Evolutionary conservation across 2,888 invertebrate species (phyloP), one percentile per base, ranked within the genome.

Genomic region (Drosophila antonietae): DNA sequence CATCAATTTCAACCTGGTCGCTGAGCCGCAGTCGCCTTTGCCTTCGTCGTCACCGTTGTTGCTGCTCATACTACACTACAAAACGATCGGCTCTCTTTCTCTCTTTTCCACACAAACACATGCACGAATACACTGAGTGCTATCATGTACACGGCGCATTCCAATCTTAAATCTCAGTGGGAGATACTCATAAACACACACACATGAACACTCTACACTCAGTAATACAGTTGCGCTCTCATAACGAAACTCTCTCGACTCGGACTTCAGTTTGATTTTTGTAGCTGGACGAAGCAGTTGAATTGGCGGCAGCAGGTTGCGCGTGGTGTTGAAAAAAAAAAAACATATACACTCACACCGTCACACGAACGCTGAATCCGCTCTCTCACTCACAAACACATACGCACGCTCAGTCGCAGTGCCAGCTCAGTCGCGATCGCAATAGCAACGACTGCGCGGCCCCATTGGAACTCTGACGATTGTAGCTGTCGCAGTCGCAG

Each of bases 281-380:
- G 89, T 89, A 83, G 89, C 89, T 88, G 90, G 90, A 83, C 88
- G 88, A 87, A 89, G 80, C 90, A 87, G 90, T 86, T 80, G 83
- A 79, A 64, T 68, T 73, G 65, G 68, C 81, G 65, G 69, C 81
- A 78, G 78, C 78, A 81, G 78, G 78, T 78, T 77, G 78, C 78
- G 81, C 81, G 78, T 80, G 64, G 78, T 78, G 60, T 72, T 66
- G 64, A 52, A 49, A 57, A 60, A 35, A 69, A n/a, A 69, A 49
- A 62, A 53, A 69, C 46, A 65, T 37, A 73, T 18, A 67, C 33
- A 55, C 52, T 73, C 20, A 65, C 37, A 55, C 49, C 43, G 31
- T 43, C 63, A 28, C 46, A 58, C 37, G n/a, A 49, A 49, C 15
- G 39, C 49, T 31, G 39, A 59, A 39, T 49, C 14, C 39, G 49